Conservation (phyloP, 1,140 invertebrate species). For the Orchestia grillus region DNA sequence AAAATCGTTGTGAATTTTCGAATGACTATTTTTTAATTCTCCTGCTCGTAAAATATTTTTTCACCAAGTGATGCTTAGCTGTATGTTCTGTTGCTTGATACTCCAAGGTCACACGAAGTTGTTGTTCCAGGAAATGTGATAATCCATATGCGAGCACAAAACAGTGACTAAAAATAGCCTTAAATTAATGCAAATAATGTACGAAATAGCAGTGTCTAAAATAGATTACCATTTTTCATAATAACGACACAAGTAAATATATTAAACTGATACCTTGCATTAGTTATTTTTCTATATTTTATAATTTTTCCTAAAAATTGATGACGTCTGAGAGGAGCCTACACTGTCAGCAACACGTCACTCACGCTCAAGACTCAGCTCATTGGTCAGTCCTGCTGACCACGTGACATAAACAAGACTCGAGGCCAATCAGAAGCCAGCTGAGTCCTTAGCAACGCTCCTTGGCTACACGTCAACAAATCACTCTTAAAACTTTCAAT, state of each 20-base stretch:
- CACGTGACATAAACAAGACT: conserved; percentile 39
- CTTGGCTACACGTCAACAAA: conserved; percentile 53
- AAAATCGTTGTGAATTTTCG: not conserved
- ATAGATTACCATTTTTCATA: not conserved
- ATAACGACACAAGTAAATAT: not conserved
- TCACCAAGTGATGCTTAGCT: not conserved
- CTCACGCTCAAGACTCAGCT: not conserved
- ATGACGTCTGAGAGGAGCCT: not conserved
- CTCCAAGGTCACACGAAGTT: not conserved
- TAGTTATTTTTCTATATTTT: not conserved
- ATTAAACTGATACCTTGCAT: not conserved
- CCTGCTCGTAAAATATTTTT: not conserved
- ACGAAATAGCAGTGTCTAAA: not conserved
- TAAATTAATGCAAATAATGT: not conserved
- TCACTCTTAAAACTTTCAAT: not conserved
- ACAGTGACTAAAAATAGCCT: not conserved
- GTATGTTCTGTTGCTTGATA: not conserved
- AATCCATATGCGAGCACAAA: not conserved
- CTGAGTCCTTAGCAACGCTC: conserved; percentile 33
- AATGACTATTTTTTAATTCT: not conserved
- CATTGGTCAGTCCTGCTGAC: not conserved
- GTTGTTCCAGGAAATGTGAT: not conserved
- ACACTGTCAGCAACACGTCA: conserved; percentile 8
- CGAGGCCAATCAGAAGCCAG: not conserved
- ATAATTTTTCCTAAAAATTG: not conserved